Evolutionary conservation across 1,140 invertebrate species (phyloP).

Genomic region (Drosophila kohkoa): DNA sequence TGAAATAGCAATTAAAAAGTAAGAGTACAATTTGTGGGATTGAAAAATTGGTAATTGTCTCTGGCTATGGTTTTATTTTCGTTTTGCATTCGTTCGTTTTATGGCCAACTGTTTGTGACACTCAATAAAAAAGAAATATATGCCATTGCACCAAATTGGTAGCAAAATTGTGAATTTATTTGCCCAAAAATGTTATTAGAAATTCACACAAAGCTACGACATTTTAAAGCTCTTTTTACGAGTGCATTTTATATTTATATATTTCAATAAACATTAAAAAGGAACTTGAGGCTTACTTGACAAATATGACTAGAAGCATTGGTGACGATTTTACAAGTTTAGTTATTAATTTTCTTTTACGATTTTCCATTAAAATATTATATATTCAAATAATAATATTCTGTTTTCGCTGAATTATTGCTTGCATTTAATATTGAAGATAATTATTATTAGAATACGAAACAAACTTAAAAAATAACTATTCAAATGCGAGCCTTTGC

Average conservation of each 20-base stretch:
- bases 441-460: too few species aligned
- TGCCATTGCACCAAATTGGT: constrained; percentile 4
- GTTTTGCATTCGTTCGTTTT: neutral
- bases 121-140: constrained; percentile 15
- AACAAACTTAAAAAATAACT: too few species aligned
- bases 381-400: too few species aligned
- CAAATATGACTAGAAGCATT: too few species aligned
- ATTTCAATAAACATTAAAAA: neutral
- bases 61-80: neutral
- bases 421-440: too few species aligned
- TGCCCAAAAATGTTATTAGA: neutral
- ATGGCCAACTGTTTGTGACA: constrained; percentile 26
- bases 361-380: too few species aligned
- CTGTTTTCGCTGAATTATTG: too few species aligned
- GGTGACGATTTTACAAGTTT: too few species aligned
- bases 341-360: too few species aligned
- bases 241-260: neutral
- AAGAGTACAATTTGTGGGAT: constrained; percentile 33
- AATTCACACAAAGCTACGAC: neutral
- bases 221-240: neutral
- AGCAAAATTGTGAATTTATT: neutral
- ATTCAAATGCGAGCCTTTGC: too few species aligned
- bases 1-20: constrained; percentile 56
- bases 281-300: too few species aligned
- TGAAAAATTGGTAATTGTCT: constrained; percentile 42